Evolutionary conservation across 53 echinoderm and acorn worm species (phyloP).

Genomic region (Astropecten irregularis): DNA sequence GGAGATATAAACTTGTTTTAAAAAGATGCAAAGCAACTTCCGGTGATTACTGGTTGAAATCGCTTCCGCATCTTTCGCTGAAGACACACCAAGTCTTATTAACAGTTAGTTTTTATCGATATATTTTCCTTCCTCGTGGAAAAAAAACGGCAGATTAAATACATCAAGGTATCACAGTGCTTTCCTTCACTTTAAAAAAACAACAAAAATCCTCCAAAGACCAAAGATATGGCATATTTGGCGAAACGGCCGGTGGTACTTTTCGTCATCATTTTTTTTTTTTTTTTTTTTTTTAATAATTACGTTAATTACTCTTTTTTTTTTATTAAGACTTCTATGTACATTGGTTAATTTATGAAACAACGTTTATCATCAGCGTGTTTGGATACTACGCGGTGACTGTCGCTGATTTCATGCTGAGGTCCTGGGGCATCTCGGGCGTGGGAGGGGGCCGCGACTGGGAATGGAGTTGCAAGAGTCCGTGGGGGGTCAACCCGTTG

Average conservation of each 20-base stretch:
- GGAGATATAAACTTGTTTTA: not conserved
- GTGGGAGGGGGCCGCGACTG: slow-evolving; percentile 62
- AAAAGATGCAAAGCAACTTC: slow-evolving; percentile 4
- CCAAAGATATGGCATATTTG: slow-evolving; percentile 18
- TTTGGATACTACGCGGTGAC: slow-evolving; percentile 73
- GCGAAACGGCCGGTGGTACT: slow-evolving; percentile 42
- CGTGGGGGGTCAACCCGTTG: slow-evolving; percentile 68
- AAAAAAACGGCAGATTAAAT: not conserved
- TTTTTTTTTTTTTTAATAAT: not conserved
- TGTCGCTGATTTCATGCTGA: slow-evolving; percentile 92
- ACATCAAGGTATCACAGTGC: slow-evolving; percentile 51
- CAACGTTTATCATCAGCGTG: not conserved
- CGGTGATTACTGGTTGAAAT: not conserved
- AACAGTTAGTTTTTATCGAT: not conserved
- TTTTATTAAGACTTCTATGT: slow-evolving; percentile 43
- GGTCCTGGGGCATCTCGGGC: slow-evolving; percentile 88
- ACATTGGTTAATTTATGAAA: slow-evolving; percentile 56
- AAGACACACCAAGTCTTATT: slow-evolving; percentile 4
- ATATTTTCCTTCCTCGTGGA: no score
- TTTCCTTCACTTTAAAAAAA: slow-evolving; percentile 23
- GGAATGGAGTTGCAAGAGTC: slow-evolving; percentile 69
- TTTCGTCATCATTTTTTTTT: slow-evolving; percentile 22
- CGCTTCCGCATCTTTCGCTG: not conserved
- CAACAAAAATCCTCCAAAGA: not conserved
- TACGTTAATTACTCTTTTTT: no score